Evolutionary conservation across 2,888 invertebrate genomes (phyloP), one percentile per base, ranked within the genome.

Genomic region (Amorpha juglandis): DNA sequence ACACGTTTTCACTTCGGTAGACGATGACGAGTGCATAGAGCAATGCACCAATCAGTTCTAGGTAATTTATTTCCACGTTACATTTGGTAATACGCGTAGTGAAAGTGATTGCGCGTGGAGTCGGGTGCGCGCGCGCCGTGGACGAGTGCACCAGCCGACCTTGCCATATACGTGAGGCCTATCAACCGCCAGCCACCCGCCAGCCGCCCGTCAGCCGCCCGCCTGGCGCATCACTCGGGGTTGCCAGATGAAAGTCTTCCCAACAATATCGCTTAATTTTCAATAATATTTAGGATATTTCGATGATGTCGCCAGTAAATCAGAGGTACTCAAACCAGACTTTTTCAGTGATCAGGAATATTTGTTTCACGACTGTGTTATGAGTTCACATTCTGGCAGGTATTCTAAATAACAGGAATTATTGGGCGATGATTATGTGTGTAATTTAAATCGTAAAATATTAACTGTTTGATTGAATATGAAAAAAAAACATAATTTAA

Each of bases 91-190:
- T 82, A 83, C 80, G 79, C 63, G 70, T 84, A 86, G 92, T 91
- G 92, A 92, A 93, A 92, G 92, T 92, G 92, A 91, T 90, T 88
- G 88, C 88, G 87, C 86, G 81, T 76, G 89, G 92, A 91, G 91
- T 91, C 90, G 89, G 88, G 90, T 87, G 82, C 78, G 71, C 70
- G 79, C 78, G 79, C 67, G 63, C 50, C 38, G 55, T 63, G 63
- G 63, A 64, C 68, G 58, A 75, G 79, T 80, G 82, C 84, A 86
- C 87, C 83, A 78, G 86, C 81, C 90, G 92, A 90, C 92, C 92
- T 92, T 92, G 92, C 91, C 91, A 85, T 91, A 90, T 88, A 88
- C 78, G 77, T 81, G 82, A 27, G 35, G 55, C 48, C 58, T 42
- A 38, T 19, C 58, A 42, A 48, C 35, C 33, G 47, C 48, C 64